Base-by-base conservation (phyloP, 2,888 invertebrate species). In the Euclidia mi region DNA sequence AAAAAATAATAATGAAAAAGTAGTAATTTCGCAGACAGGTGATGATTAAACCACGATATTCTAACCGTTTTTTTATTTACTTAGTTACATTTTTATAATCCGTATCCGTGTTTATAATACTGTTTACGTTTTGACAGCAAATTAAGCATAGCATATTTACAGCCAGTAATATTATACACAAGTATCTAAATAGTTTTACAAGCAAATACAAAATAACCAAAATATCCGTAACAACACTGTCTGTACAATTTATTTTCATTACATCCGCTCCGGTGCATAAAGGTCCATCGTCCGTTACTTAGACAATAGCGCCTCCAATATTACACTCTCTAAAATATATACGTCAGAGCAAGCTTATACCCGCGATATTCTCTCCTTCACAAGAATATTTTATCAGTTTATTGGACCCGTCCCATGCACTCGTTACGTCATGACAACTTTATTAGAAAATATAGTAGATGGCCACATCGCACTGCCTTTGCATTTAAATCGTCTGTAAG, bases 361-460 rank as follows among this genome's bases (percentile, higher is more conserved):
- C 12, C 40, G 20, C 11, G 14, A 29, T 44, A 55, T 44, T 29
- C 37, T 6, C 34, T 28, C 31, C 47, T 49, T 32, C 40, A n/a
- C 7, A 31, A 1, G 11, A n/a, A 61, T 63, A 76, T 68, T 52
- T 69, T 62, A 65, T 57, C 49, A 56, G 51, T 53, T 56, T 71
- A 68, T 67, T 60, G 49, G 44, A 52, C 34, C 57, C 40, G 56
- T 60, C 58, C 56, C 55, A 71, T 71, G 75, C 71, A 75, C 50
- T 72, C 34, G n/a, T n/a, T 51, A 52, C 47, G 1, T 44, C 15
- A 12, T 56, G 73, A 76, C 76, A 76, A 62, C 56, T 76, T 74
- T 74, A 74, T 74, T 74, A 58, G 76, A 73, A 73, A 74, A 73
- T 69, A 76, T 76, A 61, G 70, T 56, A 52, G 61, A 65, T 63